Evolutionary conservation across 2,797 vertebrate genomes (phyloP), one percentile per base, ranked within the genome.

Genomic region (Melopsittacus undulatus): DNA sequence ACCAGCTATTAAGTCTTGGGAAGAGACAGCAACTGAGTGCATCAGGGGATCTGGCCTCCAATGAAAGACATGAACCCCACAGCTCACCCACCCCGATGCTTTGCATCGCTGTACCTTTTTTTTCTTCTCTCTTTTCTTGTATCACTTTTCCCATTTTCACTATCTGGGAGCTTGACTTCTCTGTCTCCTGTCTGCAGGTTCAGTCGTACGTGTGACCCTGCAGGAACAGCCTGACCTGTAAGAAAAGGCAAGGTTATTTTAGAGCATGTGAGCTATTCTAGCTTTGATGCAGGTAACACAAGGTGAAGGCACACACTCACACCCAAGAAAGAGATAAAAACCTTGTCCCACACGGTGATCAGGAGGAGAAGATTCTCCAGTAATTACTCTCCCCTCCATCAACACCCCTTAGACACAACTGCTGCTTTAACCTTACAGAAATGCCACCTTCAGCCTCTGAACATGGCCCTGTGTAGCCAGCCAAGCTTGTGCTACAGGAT

Each of bases 111-210:
- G 12, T 98, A 98, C 98, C 97, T 98, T 97, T 79, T 97, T 36
- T 90, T 97, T 86, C 96, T 96, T 83, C 93, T 97, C 54, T 87
- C 90, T 30, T 89, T 96, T 95, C 94, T 97, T 0, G 7, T 21
- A 76, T 95, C 95, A 46, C 87, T 85, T 78, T 26, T 80, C 42
- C 97, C 98, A 49, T 97, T 97, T 81, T 96, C 77, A 1, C 94
- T 90, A 7, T 96, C 92, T 45, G 90, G 87, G 56, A 98, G 97
- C 83, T 97, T 98, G 91, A 98, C 99, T 97, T 99, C 98, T 96
- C 98, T 98, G 88, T 98, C 98, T 79, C 99, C 99, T 0, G 99
- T 99, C 97, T 99, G 99, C 82, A 99, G 98, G 95, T 99, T 99
- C 86, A 99, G 74, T 36, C 98, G 97, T 43, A 99, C 98, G 11